phyloP scores from a whole-genome alignment of 30 jellyfish, hydroid and myxozoan genomes.

The Cassiopea xamachana region DNA sequence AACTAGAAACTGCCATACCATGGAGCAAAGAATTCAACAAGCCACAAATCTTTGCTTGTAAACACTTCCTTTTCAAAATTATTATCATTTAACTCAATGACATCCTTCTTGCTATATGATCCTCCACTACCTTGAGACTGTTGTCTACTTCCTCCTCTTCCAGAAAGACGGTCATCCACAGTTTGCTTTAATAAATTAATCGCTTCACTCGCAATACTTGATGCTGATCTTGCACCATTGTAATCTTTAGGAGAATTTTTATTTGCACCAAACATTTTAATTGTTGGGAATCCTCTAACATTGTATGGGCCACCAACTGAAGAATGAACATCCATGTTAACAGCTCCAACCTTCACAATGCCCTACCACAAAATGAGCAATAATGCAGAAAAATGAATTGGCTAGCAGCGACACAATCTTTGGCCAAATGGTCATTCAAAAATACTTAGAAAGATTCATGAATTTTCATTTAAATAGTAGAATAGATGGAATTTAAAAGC shows the following conservation, averaged over 20 bases:
- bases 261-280: constrained; percentile 83
- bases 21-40: constrained; percentile 98
- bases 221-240: constrained; percentile 92
- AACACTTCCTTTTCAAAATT: constrained; percentile 90
- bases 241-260: constrained; percentile 91
- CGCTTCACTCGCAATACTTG: constrained; percentile 85
- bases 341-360: constrained; percentile 95
- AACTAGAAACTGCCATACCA: constrained; percentile 64
- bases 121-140: constrained; percentile 87
- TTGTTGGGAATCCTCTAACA: constrained; percentile 95
- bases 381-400: too few species aligned
- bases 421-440: too few species aligned
- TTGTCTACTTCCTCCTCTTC: constrained; percentile 84
- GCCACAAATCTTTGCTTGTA: constrained; percentile 81
- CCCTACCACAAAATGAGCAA: constrained; percentile 58
- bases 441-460: too few species aligned
- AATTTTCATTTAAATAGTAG: too few species aligned
- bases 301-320: constrained; percentile 97
- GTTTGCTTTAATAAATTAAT: constrained; percentile 50
- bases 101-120: constrained; percentile 78
- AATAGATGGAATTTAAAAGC: too few species aligned
- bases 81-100: constrained; percentile 83
- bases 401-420: too few species aligned
- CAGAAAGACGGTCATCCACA: constrained; percentile 78
- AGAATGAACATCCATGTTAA: constrained; percentile 92